Conservation (phyloP, 2,888 invertebrate species). For the Leucania comma region DNA sequence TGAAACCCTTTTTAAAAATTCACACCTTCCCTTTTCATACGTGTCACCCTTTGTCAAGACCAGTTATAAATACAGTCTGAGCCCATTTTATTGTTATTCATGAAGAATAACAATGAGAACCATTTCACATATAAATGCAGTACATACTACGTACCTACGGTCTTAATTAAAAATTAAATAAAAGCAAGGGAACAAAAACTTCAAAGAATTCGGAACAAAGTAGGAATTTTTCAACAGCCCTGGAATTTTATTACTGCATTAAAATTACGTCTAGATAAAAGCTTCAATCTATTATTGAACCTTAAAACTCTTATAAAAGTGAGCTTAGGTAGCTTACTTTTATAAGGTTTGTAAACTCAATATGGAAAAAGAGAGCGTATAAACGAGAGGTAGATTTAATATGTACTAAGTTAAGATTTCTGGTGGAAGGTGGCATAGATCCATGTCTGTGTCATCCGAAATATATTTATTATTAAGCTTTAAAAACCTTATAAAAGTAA, state of each 20-base stretch:
- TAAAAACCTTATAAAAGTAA: no score
- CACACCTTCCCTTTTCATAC: conserved; percentile 65
- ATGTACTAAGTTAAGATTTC: no score
- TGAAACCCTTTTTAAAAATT: conserved; percentile 66
- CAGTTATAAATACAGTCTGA: conserved; percentile 63
- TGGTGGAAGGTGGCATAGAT: no score
- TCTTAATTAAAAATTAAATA: conserved; percentile 48
- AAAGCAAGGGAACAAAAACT: not conserved
- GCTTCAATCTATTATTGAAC: not conserved
- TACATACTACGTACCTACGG: not conserved
- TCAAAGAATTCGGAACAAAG: conserved; percentile 26
- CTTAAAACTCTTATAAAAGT: not conserved
- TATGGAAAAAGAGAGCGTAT: not conserved
- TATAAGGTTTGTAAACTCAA: not conserved
- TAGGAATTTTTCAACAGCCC: conserved; percentile 44
- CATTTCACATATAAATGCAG: conserved; percentile 15
- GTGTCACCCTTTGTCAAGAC: conserved; percentile 58
- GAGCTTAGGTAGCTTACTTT: no score
- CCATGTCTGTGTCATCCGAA: no score
- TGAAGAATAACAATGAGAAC: conserved; percentile 39
- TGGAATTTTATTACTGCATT: conserved; percentile 42
- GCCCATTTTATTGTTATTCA: conserved; percentile 53
- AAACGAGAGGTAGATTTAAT: not conserved
- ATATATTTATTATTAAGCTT: no score
- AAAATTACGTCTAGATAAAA: conserved; percentile 24